Conservation (phyloP, 2,113 vertebrate species). For the Sialia sialis region DNA sequence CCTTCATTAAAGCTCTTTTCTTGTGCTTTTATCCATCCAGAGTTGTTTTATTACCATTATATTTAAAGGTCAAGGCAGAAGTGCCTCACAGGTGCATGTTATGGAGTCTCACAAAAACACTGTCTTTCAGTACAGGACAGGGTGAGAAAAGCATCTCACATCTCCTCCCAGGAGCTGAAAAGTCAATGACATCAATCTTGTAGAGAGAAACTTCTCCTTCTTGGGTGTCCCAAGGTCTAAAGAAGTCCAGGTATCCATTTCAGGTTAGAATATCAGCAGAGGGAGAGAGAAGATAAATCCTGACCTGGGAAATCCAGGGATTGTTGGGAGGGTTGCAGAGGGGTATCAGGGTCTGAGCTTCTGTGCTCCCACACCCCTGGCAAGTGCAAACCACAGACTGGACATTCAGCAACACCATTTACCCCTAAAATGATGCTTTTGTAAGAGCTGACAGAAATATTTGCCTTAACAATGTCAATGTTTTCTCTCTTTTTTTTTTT, state of each 20-base stretch:
- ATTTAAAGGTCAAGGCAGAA: neutral
- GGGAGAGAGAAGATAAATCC: neutral
- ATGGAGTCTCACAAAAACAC: neutral
- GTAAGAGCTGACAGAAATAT: neutral
- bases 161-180: neutral
- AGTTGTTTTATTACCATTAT: neutral
- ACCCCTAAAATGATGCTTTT: neutral
- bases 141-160: neutral
- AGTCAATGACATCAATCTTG: neutral
- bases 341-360: neutral
- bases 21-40: neutral
- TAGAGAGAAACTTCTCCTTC: neutral
- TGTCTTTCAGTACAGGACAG: neutral
- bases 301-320: neutral
- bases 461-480: neutral
- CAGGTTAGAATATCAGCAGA: neutral
- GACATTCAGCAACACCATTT: neutral
- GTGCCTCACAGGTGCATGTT: neutral
- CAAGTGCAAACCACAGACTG: neutral
- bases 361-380: neutral
- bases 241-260: neutral
- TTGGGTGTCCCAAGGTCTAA: neutral
- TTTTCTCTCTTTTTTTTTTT: neutral
- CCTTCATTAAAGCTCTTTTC: neutral
- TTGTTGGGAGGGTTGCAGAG: neutral